These are phyloP conservation scores for Tolmerus cingulatus DNA, from an alignment of 2,888 invertebrate species.

Conservation along the genomic window DNA sequence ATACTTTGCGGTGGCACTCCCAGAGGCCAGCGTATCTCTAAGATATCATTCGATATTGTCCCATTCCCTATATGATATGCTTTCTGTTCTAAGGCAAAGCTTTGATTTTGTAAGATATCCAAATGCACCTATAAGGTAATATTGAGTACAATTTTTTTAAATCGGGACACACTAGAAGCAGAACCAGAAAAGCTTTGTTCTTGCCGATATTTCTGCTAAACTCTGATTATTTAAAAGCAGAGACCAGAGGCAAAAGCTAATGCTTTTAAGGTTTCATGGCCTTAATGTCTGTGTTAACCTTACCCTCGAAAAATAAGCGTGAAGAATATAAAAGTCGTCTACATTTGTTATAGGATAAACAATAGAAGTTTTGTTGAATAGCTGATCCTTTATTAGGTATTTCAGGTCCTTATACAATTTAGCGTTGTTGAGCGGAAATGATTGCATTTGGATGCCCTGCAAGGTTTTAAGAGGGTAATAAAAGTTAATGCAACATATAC, in stretches of 20 bases:
- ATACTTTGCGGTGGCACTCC: conserved; percentile 73
- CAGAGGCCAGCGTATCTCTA: conserved; percentile 75
- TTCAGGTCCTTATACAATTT: conserved; percentile 65
- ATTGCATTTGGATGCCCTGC: conserved; percentile 58
- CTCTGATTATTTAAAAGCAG: not conserved
- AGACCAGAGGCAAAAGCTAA: not conserved
- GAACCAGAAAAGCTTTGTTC: not conserved
- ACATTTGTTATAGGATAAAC: conserved; percentile 72
- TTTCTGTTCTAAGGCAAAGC: conserved; percentile 59
- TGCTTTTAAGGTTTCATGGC: too few species aligned
- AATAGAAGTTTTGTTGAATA: conserved; percentile 69
- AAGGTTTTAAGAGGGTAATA: not conserved
- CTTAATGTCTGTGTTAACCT: conserved; percentile 50
- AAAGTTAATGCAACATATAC: too few species aligned
- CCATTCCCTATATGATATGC: conserved; percentile 63
- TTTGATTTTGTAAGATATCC: conserved; percentile 61
- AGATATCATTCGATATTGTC: conserved; percentile 66
- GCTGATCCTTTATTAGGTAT: conserved; percentile 58
- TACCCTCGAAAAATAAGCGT: conserved; percentile 76
- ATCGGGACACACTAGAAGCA: not conserved
- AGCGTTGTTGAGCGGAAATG: conserved; percentile 57
- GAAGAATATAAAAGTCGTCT: conserved; percentile 73
- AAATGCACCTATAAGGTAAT: conserved; percentile 62
- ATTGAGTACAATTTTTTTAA: not conserved
- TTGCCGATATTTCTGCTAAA: too few species aligned